Evolutionary conservation across 2,113 vertebrate species (phyloP).

Genomic region (Leiothrix lutea): DNA sequence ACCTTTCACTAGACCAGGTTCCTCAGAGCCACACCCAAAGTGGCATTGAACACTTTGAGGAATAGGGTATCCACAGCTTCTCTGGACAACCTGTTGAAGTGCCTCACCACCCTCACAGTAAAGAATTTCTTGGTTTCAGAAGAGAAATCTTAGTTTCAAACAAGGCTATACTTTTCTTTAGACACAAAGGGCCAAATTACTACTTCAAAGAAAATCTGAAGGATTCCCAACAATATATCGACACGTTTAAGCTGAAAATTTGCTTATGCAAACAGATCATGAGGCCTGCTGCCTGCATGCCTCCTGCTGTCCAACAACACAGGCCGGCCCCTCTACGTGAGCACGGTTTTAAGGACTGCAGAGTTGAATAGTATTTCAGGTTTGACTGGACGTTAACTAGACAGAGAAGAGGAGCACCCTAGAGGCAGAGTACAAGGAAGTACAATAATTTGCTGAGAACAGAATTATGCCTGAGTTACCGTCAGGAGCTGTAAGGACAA

Average conservation of each 20-base stretch:
- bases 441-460: neutral
- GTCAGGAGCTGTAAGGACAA: neutral
- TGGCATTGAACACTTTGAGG: neutral
- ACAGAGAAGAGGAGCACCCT: neutral
- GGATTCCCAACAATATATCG: neutral
- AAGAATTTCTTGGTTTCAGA: neutral
- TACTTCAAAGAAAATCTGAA: neutral
- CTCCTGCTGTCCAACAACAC: neutral
- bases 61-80: neutral
- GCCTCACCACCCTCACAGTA: neutral
- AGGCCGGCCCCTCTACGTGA: accelerated
- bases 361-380: neutral
- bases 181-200: neutral
- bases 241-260: neutral
- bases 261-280: neutral
- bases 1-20: neutral
- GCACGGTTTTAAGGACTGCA: neutral
- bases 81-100: neutral
- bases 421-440: neutral
- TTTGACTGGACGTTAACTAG: neutral
- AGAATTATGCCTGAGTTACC: neutral
- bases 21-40: neutral
- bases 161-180: neutral
- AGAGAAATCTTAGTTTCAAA: neutral
- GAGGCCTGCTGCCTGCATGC: neutral